A percentile compares a stretch with the other conserved stretches of the same genome.
phyloP scores from a whole-genome alignment of 2,113 vertebrate genomes.

The Marmota monax region DNA sequence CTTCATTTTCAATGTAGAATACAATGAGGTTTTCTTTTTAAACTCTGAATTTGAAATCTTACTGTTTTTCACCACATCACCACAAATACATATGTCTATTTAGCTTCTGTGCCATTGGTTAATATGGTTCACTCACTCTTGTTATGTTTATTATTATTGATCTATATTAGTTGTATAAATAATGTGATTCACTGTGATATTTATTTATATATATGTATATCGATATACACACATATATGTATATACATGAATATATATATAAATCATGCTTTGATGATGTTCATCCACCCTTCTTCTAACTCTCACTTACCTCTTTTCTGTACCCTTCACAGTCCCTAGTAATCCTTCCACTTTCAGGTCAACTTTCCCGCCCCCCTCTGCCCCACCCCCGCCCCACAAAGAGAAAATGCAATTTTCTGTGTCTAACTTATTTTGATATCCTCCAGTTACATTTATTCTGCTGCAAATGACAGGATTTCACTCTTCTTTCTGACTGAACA shows the following conservation, averaged over 20 bases:
- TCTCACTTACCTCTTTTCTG: background rate
- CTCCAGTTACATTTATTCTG: background rate
- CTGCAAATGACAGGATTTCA: background rate
- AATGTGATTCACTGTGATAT: background rate
- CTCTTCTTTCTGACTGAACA: background rate
- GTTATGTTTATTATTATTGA: background rate
- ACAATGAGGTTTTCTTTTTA: background rate
- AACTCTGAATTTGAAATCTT: background rate
- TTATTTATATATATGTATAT: background rate
- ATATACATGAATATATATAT: no score
- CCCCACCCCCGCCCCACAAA: no score
- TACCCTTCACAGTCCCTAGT: background rate
- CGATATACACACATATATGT: no score
- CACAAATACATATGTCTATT: background rate
- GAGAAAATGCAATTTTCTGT: background rate
- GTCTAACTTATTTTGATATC: background rate
- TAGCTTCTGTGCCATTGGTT: background rate
- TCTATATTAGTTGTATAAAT: background rate
- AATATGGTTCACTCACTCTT: background rate
- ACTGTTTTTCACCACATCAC: background rate
- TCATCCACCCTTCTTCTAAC: no score
- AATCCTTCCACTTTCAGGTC: background rate
- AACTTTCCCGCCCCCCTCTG: background rate
- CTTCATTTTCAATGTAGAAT: constrained; percentile 12
- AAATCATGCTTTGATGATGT: no score